Evolutionary conservation across 2,888 invertebrate species (phyloP).

Genomic region (Leptinotarsa haldemani): DNA sequence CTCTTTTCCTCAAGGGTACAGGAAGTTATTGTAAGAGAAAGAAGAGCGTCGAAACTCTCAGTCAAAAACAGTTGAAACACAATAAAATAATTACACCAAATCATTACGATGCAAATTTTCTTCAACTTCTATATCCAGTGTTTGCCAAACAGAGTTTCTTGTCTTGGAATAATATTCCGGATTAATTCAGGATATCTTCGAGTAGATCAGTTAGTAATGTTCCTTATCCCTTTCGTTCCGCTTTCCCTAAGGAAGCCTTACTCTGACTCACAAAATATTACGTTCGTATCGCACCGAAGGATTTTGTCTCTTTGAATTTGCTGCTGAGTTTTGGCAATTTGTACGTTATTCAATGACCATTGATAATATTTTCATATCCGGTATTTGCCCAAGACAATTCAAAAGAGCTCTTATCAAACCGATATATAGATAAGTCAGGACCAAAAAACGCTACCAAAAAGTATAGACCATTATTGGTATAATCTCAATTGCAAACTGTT

Average conservation of each 20-base stretch:
- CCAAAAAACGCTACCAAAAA: too few species aligned
- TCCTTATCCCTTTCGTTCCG: slow-evolving; percentile 58
- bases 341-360: too few species aligned
- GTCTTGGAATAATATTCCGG: slow-evolving; percentile 62
- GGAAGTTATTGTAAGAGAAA: slow-evolving; percentile 34
- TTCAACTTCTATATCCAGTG: slow-evolving; percentile 64
- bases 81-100: slow-evolving; percentile 62
- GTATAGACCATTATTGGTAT: too few species aligned
- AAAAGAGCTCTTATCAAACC: too few species aligned
- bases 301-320: background rate
- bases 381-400: too few species aligned
- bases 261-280: slow-evolving; percentile 62
- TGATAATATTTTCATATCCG: too few species aligned
- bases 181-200: slow-evolving; percentile 64
- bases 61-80: slow-evolving; percentile 47
- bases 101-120: slow-evolving; percentile 66
- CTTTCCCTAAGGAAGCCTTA: slow-evolving; percentile 59
- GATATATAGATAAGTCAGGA: too few species aligned
- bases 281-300: slow-evolving; percentile 51
- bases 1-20: slow-evolving; percentile 32
- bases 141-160: slow-evolving; percentile 61
- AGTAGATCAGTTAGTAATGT: slow-evolving; percentile 62
- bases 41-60: slow-evolving; percentile 25
- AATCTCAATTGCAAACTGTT: too few species aligned
- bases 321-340: background rate